Conservation (phyloP, 2,888 invertebrate genomes). For the Pristionchus maxplancki region DNA sequence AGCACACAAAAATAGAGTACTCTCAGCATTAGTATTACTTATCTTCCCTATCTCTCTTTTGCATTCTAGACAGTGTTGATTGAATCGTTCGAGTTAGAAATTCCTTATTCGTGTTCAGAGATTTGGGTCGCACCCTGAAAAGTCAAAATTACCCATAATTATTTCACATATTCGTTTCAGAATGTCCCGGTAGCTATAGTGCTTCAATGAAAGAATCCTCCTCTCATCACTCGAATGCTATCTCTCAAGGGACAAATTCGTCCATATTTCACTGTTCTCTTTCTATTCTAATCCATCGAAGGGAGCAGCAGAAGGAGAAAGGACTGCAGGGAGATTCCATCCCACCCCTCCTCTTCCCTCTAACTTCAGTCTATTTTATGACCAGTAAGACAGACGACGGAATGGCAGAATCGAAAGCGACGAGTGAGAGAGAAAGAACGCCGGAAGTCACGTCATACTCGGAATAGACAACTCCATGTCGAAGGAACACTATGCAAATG, state of each 20-base stretch:
- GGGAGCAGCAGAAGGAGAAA: neutral
- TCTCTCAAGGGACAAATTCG: neutral
- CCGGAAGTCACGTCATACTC: neutral
- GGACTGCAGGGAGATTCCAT: neutral
- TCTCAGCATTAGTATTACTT: neutral
- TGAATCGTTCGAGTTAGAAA: constrained; percentile 62
- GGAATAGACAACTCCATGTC: neutral
- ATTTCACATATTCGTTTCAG: neutral
- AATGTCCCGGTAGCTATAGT: too few species aligned
- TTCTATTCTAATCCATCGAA: neutral
- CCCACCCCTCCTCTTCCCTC: neutral
- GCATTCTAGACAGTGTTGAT: constrained; percentile 58
- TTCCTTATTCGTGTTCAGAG: constrained; percentile 64
- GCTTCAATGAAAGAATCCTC: neutral
- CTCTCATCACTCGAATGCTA: neutral
- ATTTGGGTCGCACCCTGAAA: constrained; percentile 62
- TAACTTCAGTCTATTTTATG: constrained; percentile 1
- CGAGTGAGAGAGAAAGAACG: neutral
- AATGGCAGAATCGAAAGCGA: neutral
- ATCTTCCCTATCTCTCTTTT: constrained; percentile 35
- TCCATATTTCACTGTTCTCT: neutral
- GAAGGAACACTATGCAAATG: too few species aligned
- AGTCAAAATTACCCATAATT: too few species aligned
- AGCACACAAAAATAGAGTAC: too few species aligned
- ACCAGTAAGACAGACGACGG: neutral